Conservation (phyloP, 2,888 invertebrate species). For the Epsilonema sp. region DNA sequence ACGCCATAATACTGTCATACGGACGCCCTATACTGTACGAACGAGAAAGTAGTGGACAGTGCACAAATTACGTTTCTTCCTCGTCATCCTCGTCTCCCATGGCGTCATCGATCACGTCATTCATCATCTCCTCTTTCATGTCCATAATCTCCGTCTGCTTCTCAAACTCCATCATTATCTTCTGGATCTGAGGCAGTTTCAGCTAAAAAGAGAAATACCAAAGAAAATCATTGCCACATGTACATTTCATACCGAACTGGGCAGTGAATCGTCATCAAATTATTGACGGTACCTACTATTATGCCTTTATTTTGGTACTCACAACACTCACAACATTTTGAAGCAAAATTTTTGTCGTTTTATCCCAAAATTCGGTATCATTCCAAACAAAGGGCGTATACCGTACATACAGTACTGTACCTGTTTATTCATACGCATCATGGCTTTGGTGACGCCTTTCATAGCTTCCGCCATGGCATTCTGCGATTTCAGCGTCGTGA, state of each 20-base stretch:
- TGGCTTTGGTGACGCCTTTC: constrained; percentile 93
- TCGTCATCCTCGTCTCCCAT: constrained; percentile 97
- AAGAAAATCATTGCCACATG: constrained; percentile 7
- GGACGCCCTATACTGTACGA: no score
- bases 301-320: no score
- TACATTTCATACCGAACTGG: not conserved
- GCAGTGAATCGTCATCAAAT: not conserved
- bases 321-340: no score
- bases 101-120: constrained; percentile 96
- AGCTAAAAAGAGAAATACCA: no score
- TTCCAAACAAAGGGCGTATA: not conserved
- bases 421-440: constrained; percentile 86
- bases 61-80: constrained; percentile 49
- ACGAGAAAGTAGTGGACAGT: no score
- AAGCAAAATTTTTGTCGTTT: not conserved
- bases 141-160: constrained; percentile 99
- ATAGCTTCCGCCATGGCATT: constrained; percentile 98
- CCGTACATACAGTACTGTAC: constrained; percentile 15
- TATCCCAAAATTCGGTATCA: no score
- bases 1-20: no score
- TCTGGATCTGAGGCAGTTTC: constrained; percentile 95
- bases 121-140: constrained; percentile 99
- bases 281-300: no score
- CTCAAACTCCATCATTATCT: constrained; percentile 61
- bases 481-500: constrained; percentile 88